Percentiles rank a stretch among this genome's conserved stretches.
Conservation (phyloP, 1,140 invertebrate species). For the Fopius arisanus region DNA sequence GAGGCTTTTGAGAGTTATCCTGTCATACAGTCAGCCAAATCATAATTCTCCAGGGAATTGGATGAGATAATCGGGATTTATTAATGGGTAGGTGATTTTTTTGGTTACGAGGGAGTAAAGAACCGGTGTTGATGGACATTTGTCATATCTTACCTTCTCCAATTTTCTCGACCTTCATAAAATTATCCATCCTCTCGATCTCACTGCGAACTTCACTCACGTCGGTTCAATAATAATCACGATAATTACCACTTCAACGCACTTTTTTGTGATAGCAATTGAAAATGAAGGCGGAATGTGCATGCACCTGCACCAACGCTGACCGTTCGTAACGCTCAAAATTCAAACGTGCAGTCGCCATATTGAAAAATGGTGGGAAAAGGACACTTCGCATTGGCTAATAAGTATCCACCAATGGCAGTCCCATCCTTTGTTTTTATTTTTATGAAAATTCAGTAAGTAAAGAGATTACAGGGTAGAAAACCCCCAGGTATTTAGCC, state of each 20-base stretch:
- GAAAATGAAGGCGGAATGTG: not conserved
- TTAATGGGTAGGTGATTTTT: too few relatives aligned
- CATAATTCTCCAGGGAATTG: too few relatives aligned
- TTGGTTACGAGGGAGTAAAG: not conserved
- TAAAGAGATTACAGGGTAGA: too few relatives aligned
- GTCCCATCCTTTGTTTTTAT: too few relatives aligned
- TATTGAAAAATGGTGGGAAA: not conserved
- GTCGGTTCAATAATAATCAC: not conserved
- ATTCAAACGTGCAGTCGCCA: conserved; percentile 47
- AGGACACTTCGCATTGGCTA: not conserved
- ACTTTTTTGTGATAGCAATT: not conserved
- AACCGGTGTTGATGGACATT: not conserved
- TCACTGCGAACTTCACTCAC: not conserved
- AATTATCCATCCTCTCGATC: conserved; percentile 78
- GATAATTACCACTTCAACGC: not conserved
- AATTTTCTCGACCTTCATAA: conserved; percentile 93
- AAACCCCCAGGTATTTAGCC: too few relatives aligned
- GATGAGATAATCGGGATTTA: too few relatives aligned
- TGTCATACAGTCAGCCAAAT: too few relatives aligned
- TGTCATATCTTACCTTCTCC: conserved; percentile 79
- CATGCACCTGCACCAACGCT: conserved; percentile 20
- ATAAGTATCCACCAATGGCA: too few relatives aligned
- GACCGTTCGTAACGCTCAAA: conserved; percentile 45
- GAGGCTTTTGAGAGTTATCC: too few relatives aligned
- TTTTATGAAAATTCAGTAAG: too few relatives aligned